phyloP scores from a whole-genome alignment of 2,797 vertebrate genomes.

The Coregonus suidteri region DNA sequence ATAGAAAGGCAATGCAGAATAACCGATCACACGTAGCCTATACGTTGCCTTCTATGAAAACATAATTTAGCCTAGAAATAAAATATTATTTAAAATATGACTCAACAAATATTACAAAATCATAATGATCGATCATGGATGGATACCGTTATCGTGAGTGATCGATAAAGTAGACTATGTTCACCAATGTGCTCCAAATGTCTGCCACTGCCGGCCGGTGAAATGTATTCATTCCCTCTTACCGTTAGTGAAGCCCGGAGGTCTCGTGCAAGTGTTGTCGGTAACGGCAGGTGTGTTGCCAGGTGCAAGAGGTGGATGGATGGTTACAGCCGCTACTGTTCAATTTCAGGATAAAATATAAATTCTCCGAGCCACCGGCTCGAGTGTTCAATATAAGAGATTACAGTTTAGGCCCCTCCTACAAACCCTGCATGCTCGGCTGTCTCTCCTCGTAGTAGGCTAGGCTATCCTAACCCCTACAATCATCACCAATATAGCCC shows the following conservation, averaged over 20 bases:
- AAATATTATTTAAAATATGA: neutral
- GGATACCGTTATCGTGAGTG: slow-evolving; percentile 1
- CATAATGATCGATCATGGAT: slow-evolving; percentile 6
- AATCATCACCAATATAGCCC: slow-evolving; percentile 24
- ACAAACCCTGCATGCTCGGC: slow-evolving; percentile 25
- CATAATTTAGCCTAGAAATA: neutral
- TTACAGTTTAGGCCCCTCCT: slow-evolving; percentile 53
- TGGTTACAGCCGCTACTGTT: slow-evolving; percentile 20
- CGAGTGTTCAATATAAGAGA: slow-evolving; percentile 53
- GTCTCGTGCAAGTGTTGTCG: slow-evolving; percentile 15
- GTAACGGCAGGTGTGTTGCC: slow-evolving; percentile 26
- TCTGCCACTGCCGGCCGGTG: neutral
- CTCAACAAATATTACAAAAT: neutral
- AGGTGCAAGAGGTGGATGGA: slow-evolving; percentile 38
- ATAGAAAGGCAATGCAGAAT: slow-evolving; percentile 1
- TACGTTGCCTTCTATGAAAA: slow-evolving; percentile 1
- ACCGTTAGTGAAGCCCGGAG: slow-evolving; percentile 39
- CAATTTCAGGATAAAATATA: slow-evolving; percentile 30
- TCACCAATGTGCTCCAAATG: slow-evolving; percentile 3
- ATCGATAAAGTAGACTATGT: slow-evolving; percentile 5
- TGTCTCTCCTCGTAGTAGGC: slow-evolving; percentile 26
- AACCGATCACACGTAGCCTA: slow-evolving; percentile 8
- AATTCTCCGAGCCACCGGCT: slow-evolving; percentile 48
- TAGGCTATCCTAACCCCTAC: slow-evolving; percentile 30
- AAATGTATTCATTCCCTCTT: slow-evolving; percentile 6